phyloP scores from a whole-genome alignment of 2,797 vertebrate genomes.

The Falco concolor region DNA sequence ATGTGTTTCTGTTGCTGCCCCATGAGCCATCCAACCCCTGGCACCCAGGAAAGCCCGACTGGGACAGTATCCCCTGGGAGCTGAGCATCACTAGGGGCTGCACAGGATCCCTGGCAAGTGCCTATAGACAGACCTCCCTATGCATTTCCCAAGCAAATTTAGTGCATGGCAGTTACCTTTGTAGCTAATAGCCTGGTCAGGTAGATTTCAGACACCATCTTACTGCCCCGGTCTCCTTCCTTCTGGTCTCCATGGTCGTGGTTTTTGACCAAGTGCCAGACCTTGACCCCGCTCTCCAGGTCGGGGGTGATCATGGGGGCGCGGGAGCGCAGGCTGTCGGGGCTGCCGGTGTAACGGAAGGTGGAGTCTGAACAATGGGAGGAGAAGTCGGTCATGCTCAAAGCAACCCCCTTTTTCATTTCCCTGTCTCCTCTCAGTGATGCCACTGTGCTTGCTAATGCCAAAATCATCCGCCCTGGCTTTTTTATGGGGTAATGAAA shows the following conservation, averaged over 20 bases:
- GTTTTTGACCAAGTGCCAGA: slow-evolving; percentile 98
- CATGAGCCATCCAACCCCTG: background rate
- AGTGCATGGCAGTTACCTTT: slow-evolving; percentile 74
- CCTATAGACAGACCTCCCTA: rapidly evolving
- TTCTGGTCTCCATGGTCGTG: slow-evolving; percentile 98
- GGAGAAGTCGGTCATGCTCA: background rate
- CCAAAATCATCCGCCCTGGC: background rate
- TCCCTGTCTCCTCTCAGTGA: background rate
- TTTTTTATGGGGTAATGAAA: background rate
- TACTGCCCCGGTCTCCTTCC: slow-evolving; percentile 95
- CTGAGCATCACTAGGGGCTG: background rate
- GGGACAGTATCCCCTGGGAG: background rate
- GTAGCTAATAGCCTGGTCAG: slow-evolving; percentile 92
- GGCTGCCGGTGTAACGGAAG: slow-evolving; percentile 95
- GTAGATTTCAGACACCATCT: slow-evolving; percentile 99
- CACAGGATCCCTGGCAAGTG: rapidly evolving
- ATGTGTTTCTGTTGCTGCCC: background rate
- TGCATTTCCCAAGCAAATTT: rapidly evolving
- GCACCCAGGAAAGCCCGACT: background rate
- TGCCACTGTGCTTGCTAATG: rapidly evolving
- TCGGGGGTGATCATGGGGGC: slow-evolving; percentile 98
- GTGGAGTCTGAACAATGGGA: slow-evolving; percentile 82
- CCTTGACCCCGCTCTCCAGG: slow-evolving; percentile 94
- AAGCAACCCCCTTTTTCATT: background rate
- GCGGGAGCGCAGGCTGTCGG: slow-evolving; percentile 93